Conservation (phyloP, 2,888 invertebrate species). For the Halocaridina rubra region DNA sequence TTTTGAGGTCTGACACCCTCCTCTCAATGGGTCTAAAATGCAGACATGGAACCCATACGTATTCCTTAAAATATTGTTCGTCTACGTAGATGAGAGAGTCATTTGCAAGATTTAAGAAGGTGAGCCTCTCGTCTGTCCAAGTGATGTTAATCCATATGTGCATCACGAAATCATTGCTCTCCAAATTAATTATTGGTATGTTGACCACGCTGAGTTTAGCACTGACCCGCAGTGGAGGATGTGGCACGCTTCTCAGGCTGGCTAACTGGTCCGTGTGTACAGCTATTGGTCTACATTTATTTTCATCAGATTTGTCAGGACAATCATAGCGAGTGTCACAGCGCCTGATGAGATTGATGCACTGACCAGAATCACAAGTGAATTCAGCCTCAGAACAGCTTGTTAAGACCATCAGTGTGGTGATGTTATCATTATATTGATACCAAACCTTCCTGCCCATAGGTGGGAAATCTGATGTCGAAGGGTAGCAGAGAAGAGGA, state of each 20-base stretch:
- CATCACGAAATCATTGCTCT: background rate
- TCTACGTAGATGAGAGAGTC: too few relatives aligned
- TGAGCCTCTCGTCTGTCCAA: background rate
- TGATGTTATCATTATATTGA: background rate
- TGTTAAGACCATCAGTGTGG: background rate
- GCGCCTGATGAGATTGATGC: background rate
- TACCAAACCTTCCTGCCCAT: background rate
- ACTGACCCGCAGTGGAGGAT: background rate
- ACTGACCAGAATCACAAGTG: constrained; percentile 7
- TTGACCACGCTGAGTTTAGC: background rate
- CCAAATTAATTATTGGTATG: background rate
- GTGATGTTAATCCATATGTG: background rate
- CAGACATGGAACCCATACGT: too few relatives aligned
- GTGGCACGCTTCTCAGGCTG: background rate
- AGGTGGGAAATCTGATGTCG: background rate
- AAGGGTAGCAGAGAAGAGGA: background rate
- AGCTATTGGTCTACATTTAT: background rate
- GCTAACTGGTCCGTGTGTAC: background rate
- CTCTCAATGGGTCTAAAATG: too few relatives aligned
- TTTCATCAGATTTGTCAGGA: background rate
- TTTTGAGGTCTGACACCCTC: too few relatives aligned
- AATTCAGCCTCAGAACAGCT: background rate
- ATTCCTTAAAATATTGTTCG: too few relatives aligned
- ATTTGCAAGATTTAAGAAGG: constrained; percentile 6
- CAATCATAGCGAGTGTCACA: background rate